Evolutionary conservation across 2,113 vertebrate species (phyloP), one percentile per base, ranked within the genome.

Genomic region (Fregata magnificens): DNA sequence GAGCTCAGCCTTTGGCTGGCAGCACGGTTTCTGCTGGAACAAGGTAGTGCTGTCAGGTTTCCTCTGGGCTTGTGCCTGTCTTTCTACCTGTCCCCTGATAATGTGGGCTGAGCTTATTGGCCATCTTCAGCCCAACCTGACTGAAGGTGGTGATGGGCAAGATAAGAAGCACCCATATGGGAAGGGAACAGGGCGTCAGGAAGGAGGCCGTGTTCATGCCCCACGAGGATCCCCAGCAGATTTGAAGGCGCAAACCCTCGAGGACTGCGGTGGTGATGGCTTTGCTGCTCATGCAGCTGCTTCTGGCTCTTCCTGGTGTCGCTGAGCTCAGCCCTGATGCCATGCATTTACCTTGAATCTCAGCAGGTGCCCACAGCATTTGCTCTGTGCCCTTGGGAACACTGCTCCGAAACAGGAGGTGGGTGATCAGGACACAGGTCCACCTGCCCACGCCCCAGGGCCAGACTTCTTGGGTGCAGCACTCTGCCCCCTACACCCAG

Each of bases 271-370:
- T 11, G 45, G 13, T 3, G 1, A 24, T 58, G 56, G 18, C 56
- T 76, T 40, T 53, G 63, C 74, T 88, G 70, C 83, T 85, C 66
- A 2, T 0, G 4, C 53, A 28, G 65, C 82, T 61, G 55, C 66
- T 61, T 14, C 84, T 73, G 76, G 29, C 86, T 31, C 8, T 18
- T 24, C 38, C 44, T 0, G 0, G 0, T 24, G 6, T 10, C 25
- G 76, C 72, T 79, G 78, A 85, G 65, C 70, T 89, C 65, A 70
- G 65, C 38, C 42, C 77, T 8, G 32, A 7, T 21, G 47, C 36
- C 4, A 2, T 14, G 8, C 38, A 6, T 42, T 88, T 56, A 38
- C 53, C 47, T 55, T 7, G 10, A 42, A 17, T 13, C 28, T 53
- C 65, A 50, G 73, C 34, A 56, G 66, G 22, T 85, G 52, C 61